Conservation (phyloP, 2,113 vertebrate species). For the Crotalus tigris region DNA sequence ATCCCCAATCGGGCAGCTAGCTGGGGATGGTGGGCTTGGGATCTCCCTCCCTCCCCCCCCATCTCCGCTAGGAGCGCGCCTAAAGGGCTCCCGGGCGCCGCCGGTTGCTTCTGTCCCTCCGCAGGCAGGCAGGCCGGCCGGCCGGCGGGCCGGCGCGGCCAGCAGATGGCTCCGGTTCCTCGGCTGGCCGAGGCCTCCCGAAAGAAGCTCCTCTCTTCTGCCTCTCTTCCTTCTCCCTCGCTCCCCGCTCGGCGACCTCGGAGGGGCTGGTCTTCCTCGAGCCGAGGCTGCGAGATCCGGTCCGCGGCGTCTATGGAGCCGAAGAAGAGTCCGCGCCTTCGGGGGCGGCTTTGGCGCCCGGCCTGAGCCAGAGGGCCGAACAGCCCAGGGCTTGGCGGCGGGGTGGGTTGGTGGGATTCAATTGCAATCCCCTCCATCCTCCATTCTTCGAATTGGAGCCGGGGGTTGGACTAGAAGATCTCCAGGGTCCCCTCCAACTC, state of each 20-base stretch:
- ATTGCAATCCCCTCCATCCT: background rate
- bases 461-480: background rate
- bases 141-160: background rate
- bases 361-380: background rate
- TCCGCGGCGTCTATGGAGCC: background rate
- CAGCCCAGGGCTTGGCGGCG: background rate
- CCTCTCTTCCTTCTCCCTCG: background rate
- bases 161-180: slow-evolving; percentile 12
- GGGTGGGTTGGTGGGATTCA: background rate
- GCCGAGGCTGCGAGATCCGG: slow-evolving; percentile 13
- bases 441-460: background rate
- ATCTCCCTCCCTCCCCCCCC: background rate
- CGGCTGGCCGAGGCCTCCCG: background rate
- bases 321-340: background rate
- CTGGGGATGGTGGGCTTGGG: background rate
- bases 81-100: background rate
- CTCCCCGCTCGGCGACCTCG: background rate
- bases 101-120: background rate
- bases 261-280: slow-evolving; percentile 18
- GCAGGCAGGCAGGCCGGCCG: too few relatives aligned
- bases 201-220: background rate
- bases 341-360: too few relatives aligned
- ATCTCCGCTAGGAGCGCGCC: background rate
- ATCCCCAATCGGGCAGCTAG: background rate
- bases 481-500: background rate